A percentile compares a stretch with the other conserved stretches of the same genome.
These are phyloP conservation scores for Caenorhabditis latens DNA, from an alignment of 1,140 invertebrate species.

Conservation along the genomic window DNA sequence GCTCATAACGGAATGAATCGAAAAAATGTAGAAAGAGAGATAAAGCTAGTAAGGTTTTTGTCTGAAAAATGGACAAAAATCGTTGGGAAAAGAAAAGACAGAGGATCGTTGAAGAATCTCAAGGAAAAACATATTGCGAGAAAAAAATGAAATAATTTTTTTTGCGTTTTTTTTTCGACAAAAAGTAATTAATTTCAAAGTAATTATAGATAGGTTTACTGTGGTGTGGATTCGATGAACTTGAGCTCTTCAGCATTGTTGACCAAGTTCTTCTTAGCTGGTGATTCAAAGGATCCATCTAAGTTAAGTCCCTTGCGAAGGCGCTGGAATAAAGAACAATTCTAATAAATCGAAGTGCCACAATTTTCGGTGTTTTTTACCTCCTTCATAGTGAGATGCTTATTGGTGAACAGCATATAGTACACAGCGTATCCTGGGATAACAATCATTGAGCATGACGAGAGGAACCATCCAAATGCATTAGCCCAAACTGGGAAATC, in stretches of 20 bases:
- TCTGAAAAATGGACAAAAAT: constrained; percentile 34
- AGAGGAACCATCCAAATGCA: constrained; percentile 66
- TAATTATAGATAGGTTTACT: neutral
- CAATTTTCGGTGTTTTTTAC: no score
- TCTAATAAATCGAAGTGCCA: no score
- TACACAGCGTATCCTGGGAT: constrained; percentile 68
- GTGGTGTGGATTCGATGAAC: constrained; percentile 39
- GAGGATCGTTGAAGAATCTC: constrained; percentile 21
- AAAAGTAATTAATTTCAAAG: neutral
- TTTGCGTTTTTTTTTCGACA: neutral
- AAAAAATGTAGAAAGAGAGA: neutral
- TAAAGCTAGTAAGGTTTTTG: neutral
- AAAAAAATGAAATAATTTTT: neutral
- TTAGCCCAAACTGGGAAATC: constrained; percentile 67
- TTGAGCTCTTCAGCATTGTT: constrained; percentile 34
- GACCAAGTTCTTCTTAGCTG: constrained; percentile 31
- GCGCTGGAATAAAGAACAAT: neutral
- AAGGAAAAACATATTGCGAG: neutral
- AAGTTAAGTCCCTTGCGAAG: constrained; percentile 23
- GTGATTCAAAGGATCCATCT: constrained; percentile 24
- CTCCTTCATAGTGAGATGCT: constrained; percentile 60
- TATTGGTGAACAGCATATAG: constrained; percentile 64
- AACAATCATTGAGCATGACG: constrained; percentile 66
- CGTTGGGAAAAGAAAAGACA: neutral
- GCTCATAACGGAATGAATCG: constrained; percentile 38